These are phyloP conservation scores for Lasiurus borealis DNA, from an alignment of 2,113 vertebrate genomes.

Conservation along the genomic window DNA sequence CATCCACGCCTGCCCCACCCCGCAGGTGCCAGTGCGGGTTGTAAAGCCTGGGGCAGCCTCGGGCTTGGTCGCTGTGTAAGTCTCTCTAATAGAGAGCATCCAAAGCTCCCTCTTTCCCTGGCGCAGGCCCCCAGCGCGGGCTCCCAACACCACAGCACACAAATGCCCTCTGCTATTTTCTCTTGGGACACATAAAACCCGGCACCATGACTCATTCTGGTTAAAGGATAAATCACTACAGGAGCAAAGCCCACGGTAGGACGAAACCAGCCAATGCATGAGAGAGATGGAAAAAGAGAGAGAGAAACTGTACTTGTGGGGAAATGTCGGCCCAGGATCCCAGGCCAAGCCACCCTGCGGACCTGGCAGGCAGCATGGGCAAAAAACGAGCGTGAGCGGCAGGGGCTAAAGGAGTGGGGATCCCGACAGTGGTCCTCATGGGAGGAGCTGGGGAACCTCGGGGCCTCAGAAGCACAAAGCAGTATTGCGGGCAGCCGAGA, in stretches of 20 bases:
- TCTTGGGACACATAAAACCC: conserved; percentile 65
- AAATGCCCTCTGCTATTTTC: conserved; percentile 72
- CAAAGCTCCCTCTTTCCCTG: background rate
- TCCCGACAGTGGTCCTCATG: background rate
- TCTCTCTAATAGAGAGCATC: background rate
- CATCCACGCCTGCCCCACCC: background rate
- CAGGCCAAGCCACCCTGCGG: background rate
- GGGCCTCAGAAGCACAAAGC: background rate
- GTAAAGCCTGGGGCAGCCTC: background rate
- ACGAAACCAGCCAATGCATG: background rate
- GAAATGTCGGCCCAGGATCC: background rate
- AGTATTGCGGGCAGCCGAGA: background rate
- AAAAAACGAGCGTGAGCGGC: fast-evolving
- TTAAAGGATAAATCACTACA: conserved; percentile 76
- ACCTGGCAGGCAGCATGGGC: conserved; percentile 51
- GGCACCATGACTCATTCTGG: conserved; percentile 82
- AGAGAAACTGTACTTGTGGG: background rate
- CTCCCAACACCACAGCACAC: background rate
- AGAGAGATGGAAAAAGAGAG: background rate
- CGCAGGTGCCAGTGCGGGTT: background rate
- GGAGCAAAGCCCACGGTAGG: conserved; percentile 51
- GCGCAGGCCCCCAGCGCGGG: background rate
- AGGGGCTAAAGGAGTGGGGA: background rate
- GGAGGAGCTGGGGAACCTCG: background rate
- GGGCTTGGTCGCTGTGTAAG: background rate